Base-by-base conservation (phyloP, 2,797 vertebrate species). In the Myioborus melanocephalus region DNA sequence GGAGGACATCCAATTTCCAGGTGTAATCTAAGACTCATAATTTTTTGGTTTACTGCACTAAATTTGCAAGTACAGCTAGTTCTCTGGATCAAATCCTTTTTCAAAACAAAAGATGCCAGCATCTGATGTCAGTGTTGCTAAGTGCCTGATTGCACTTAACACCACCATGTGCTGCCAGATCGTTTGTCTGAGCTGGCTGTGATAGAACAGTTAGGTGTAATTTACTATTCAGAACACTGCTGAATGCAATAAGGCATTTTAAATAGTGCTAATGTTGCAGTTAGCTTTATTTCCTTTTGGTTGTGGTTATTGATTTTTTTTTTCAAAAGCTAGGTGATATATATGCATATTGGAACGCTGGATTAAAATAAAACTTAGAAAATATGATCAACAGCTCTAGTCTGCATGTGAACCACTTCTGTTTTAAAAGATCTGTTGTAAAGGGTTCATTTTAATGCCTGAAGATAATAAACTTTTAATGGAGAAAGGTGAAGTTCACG, bases 51-150 rank as follows among this genome's bases (percentile, higher is more conserved):
- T 97, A 78, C 28, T 73, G 41, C 49, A 49, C 60, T 92, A 89
- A 95, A 93, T 94, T 91, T 94, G 64, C 66, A 95, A 89, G 85
- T 87, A 90, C 47, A 50, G n/a, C 39, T 90, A 94, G 32, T 68
- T 96, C 72, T 90, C 87, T 81, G 56, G 65, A 95, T 93, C 56
- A 82, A 95, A 83, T 88, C 41, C 55, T 92, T 61, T 93, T 97
- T 96, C 82, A 84, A 95, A 97, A 96, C 71, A 97, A 95, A 96
- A 75, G 72, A 94, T 91, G 79, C 90, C 91, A 86, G 56, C 71
- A 87, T 72, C 44, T 83, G 68, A 84, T 83, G 77, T 95, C 80
- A 82, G 64, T 66, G 76, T 95, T 96, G 90, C 95, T 93, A 96
- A 96, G 85, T 96, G 84, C 90, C 75, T 96, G 95, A 94, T 93